These are phyloP conservation scores for Ferrisia virgata DNA, from an alignment of 2,888 invertebrate species.

Conservation along the genomic window DNA sequence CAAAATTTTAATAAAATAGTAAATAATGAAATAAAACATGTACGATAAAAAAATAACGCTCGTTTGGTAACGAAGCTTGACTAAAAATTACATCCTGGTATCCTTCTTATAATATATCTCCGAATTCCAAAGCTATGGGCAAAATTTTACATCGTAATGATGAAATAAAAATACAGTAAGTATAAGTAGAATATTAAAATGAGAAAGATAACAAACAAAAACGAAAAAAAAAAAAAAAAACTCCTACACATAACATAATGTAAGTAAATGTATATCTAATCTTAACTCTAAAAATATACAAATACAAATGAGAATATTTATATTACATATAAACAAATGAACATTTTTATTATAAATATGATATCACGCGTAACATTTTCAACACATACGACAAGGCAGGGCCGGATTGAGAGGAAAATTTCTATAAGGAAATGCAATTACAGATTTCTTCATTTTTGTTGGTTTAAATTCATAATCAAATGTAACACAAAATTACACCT, in stretches of 20 bases:
- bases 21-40: background rate
- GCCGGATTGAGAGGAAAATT: too few species aligned
- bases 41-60: background rate
- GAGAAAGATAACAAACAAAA: too few species aligned
- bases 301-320: conserved; percentile 7
- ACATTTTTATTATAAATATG: background rate
- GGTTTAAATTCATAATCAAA: too few species aligned
- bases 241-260: too few species aligned
- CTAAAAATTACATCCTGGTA: background rate
- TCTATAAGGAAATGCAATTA: too few species aligned
- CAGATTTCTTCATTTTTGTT: too few species aligned
- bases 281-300: background rate
- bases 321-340: conserved; percentile 10
- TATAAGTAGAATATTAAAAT: too few species aligned
- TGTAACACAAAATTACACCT: too few species aligned
- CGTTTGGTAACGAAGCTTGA: conserved; percentile 5
- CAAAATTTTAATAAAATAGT: background rate
- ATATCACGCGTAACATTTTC: background rate
- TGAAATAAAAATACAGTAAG: background rate
- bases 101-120: background rate
- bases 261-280: background rate
- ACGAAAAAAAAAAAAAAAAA: background rate
- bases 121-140: background rate
- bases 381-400: background rate
- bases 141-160: background rate